phyloP scores from a whole-genome alignment of 2,888 invertebrate species.

The Tigriopus californicus region DNA sequence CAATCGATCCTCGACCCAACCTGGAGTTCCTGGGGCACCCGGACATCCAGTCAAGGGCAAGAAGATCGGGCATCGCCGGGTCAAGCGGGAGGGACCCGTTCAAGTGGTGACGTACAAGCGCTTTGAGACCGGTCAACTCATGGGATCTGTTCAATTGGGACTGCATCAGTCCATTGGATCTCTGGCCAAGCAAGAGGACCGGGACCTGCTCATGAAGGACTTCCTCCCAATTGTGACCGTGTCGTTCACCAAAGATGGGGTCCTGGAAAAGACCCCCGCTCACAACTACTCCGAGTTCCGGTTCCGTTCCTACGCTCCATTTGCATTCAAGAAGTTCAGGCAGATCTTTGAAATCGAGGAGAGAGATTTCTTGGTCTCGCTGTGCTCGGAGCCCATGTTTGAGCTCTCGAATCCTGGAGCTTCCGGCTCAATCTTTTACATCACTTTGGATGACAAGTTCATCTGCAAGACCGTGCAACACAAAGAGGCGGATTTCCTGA shows the following conservation, averaged over 20 bases:
- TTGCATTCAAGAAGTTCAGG: conserved; percentile 97
- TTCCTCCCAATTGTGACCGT: conserved; percentile 98
- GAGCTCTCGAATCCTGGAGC: conserved; percentile 36
- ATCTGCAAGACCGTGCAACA: conserved; percentile 37
- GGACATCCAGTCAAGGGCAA: not conserved
- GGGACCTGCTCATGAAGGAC: conserved; percentile 39
- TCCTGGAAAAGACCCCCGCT: conserved; percentile 67
- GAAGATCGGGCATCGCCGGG: conserved; percentile 91
- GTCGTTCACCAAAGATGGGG: conserved; percentile 51
- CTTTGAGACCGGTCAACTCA: conserved; percentile 75
- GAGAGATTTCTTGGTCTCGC: conserved; percentile 84
- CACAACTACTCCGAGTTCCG: conserved; percentile 92
- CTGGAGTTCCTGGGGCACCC: too few species aligned
- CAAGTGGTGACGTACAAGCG: conserved; percentile 41
- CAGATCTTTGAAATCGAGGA: conserved; percentile 97
- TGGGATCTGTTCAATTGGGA: conserved; percentile 96
- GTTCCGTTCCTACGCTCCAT: conserved; percentile 97
- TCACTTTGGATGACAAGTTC: conserved; percentile 34
- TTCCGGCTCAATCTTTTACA: conserved; percentile 35
- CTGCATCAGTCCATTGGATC: conserved; percentile 69
- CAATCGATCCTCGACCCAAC: too few species aligned
- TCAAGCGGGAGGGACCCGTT: conserved; percentile 64
- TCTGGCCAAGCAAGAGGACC: conserved; percentile 86
- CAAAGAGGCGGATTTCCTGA: conserved; percentile 35
- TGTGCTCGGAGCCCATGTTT: conserved; percentile 31